Percentiles rank a stretch among this genome's conserved stretches.
Evolutionary conservation across 2,113 vertebrate species (phyloP).

Genomic region (Podilymbus podiceps): DNA sequence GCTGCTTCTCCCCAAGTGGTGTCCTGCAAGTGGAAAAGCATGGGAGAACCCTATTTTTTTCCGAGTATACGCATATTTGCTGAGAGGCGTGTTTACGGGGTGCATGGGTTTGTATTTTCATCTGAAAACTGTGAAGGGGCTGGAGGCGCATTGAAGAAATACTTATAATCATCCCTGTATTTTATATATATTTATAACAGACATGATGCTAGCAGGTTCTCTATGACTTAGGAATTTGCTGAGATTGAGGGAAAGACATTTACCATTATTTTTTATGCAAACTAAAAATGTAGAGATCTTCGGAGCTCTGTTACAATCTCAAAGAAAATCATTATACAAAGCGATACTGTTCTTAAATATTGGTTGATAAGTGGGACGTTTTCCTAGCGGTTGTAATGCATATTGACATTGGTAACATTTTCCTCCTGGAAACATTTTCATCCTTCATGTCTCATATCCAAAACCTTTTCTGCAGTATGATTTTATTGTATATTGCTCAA

Average conservation of each 20-base stretch:
- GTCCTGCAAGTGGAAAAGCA: neutral
- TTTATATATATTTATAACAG: neutral
- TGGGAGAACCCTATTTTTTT: neutral
- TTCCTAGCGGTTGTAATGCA: neutral
- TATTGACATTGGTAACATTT: neutral
- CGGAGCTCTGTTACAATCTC: neutral
- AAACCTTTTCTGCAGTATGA: neutral
- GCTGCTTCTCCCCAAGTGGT: neutral
- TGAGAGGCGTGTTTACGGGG: neutral
- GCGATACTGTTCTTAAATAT: neutral
- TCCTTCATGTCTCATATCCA: neutral
- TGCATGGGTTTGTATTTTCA: neutral
- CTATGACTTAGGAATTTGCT: neutral
- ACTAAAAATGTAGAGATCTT: neutral
- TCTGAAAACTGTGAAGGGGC: neutral
- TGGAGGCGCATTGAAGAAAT: neutral
- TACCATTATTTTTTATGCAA: neutral
- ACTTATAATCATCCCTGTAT: neutral
- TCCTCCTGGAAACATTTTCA: neutral
- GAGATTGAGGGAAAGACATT: neutral
- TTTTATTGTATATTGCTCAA: neutral
- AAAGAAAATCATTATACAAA: neutral
- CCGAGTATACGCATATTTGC: neutral
- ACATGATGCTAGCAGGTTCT: neutral
- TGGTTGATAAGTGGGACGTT: neutral